Evolutionary conservation across 2,888 invertebrate genomes (phyloP).

Genomic region (Hedya salicella): DNA sequence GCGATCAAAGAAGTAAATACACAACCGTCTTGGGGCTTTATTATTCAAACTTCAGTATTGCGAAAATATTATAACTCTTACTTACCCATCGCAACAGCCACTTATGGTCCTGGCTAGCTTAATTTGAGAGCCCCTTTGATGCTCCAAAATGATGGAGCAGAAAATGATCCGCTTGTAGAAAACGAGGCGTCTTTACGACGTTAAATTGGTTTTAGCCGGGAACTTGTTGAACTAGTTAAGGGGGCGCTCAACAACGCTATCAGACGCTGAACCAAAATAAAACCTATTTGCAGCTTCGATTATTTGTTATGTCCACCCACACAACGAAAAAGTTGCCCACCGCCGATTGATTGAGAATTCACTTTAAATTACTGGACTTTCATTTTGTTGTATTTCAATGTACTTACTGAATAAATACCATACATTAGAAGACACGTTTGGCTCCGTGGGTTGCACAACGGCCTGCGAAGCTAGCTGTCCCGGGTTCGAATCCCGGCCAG

Average conservation of each 20-base stretch:
- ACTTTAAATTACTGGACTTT: background rate
- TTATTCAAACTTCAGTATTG: background rate
- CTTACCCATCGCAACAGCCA: conserved; percentile 51
- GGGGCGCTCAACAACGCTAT: conserved; percentile 43
- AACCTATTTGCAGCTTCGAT: conserved; percentile 41
- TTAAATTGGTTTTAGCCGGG: conserved; percentile 58
- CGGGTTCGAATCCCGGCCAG: too few species aligned
- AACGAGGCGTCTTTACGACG: conserved; percentile 57
- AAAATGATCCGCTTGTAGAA: conserved; percentile 61
- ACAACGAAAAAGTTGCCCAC: conserved; percentile 11
- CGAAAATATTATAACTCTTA: conserved; percentile 10
- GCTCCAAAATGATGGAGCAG: conserved; percentile 61
- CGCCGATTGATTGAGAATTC: background rate
- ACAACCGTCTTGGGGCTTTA: background rate
- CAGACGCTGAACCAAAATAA: conserved; percentile 36
- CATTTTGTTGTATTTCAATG: background rate
- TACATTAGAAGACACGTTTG: too few species aligned
- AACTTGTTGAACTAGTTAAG: conserved; percentile 56
- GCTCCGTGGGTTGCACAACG: too few species aligned
- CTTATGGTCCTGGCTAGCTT: conserved; percentile 57
- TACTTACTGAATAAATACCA: too few species aligned
- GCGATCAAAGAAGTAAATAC: conserved; percentile 8
- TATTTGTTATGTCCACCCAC: conserved; percentile 30
- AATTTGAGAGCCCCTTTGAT: conserved; percentile 65
- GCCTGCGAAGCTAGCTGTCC: too few species aligned